A percentile compares a stretch with the other conserved stretches of the same genome.
phyloP scores from a whole-genome alignment of 2,797 vertebrate genomes.

The Acrossocheilus fasciatus region DNA sequence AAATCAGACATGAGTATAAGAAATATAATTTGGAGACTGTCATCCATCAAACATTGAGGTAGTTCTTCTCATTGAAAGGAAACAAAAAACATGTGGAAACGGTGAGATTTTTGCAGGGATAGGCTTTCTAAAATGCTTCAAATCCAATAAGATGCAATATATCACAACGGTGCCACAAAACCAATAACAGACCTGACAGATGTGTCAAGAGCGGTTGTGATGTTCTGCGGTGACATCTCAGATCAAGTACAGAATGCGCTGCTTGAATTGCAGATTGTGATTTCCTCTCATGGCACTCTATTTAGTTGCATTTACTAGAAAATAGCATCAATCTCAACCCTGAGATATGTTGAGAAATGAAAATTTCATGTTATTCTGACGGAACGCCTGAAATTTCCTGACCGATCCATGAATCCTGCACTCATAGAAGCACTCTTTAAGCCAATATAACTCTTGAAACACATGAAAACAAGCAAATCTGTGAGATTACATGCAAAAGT shows the following conservation, averaged over 20 bases:
- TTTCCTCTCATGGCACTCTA: constrained; percentile 45
- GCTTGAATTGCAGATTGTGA: constrained; percentile 56
- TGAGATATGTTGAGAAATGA: constrained; percentile 36
- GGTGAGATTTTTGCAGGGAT: constrained; percentile 12
- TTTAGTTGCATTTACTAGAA: constrained; percentile 51
- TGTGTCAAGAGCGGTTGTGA: constrained; percentile 50
- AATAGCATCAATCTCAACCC: constrained; percentile 41
- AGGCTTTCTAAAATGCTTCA: constrained; percentile 11
- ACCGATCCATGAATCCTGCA: constrained; percentile 19
- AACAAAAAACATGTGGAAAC: background rate
- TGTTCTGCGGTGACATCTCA: constrained; percentile 43
- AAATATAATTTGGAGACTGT: constrained; percentile 23
- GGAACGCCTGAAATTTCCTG: background rate
- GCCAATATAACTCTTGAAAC: constrained; percentile 31
- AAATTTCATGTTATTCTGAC: constrained; percentile 16
- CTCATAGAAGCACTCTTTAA: background rate
- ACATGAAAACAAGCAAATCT: constrained; percentile 18
- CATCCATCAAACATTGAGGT: constrained; percentile 30
- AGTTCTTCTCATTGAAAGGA: constrained; percentile 17
- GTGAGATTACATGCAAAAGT: constrained; percentile 1
- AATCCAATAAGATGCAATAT: constrained; percentile 34
- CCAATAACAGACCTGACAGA: constrained; percentile 51
- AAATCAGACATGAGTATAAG: constrained; percentile 11
- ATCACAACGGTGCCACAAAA: constrained; percentile 40
- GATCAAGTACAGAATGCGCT: constrained; percentile 44